These are phyloP conservation scores for Mionectes macconnelli DNA, from an alignment of 2,113 vertebrate species.

Conservation along the genomic window DNA sequence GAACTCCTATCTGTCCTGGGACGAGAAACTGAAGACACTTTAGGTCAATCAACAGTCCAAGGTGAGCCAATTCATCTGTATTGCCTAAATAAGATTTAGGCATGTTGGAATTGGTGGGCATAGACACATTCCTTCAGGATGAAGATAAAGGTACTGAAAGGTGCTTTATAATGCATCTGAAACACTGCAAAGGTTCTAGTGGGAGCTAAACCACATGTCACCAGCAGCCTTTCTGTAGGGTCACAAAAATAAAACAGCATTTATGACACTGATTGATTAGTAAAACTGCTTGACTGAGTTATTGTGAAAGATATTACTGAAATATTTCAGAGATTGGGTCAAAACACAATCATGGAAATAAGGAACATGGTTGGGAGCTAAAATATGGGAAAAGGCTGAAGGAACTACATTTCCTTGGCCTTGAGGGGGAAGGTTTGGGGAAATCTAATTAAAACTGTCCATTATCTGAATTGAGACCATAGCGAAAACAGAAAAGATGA, in stretches of 20 bases:
- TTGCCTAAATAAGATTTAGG: not conserved
- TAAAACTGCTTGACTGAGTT: not conserved
- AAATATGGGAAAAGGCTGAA: not conserved
- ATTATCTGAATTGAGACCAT: not conserved
- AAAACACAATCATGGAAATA: not conserved
- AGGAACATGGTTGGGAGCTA: not conserved
- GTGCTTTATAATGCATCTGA: not conserved
- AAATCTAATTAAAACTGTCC: not conserved
- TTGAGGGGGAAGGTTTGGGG: not conserved
- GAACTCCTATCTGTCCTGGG: not conserved
- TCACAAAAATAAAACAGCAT: not conserved
- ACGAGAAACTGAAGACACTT: not conserved
- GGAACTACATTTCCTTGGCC: not conserved
- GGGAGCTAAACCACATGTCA: fast-evolving
- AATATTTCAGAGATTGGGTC: not conserved
- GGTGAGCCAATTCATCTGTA: not conserved
- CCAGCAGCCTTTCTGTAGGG: not conserved
- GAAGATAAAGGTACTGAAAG: not conserved
- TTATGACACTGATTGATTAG: not conserved
- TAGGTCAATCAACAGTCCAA: not conserved
- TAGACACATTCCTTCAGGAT: not conserved
- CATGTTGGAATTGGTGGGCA: not conserved
- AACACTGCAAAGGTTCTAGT: not conserved
- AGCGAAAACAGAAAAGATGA: not conserved
- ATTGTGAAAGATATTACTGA: not conserved